Conservation (phyloP, 2,797 vertebrate genomes). For the Rachycentron canadum region DNA sequence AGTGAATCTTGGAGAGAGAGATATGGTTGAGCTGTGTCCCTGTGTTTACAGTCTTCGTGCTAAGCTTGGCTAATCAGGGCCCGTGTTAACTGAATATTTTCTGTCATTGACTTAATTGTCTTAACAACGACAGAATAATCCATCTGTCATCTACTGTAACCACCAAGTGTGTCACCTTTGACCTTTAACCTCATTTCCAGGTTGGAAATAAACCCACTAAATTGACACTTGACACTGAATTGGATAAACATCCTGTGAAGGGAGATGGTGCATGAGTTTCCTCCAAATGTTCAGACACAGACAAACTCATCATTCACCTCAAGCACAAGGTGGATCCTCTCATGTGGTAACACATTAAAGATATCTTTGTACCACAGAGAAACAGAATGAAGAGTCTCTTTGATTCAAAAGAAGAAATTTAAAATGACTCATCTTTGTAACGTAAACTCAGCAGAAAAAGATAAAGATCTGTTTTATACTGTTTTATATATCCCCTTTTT, state of each 20-base stretch:
- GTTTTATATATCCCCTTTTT: too few relatives aligned
- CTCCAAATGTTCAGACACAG: background rate
- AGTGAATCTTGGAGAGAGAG: too few relatives aligned
- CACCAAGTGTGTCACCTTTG: background rate
- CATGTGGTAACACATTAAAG: too few relatives aligned
- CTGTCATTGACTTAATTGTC: background rate
- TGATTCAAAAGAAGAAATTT: background rate
- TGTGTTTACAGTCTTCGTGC: too few relatives aligned
- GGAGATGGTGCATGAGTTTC: background rate
- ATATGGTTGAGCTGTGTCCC: too few relatives aligned
- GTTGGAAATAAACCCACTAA: background rate
- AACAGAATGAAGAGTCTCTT: background rate
- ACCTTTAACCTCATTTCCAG: background rate
- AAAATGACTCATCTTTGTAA: background rate
- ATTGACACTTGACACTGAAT: background rate
- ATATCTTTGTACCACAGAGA: too few relatives aligned
- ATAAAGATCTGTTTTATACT: background rate
- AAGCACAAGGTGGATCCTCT: too few relatives aligned
- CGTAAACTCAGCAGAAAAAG: too few relatives aligned
- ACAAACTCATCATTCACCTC: too few relatives aligned
- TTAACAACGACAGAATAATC: background rate
- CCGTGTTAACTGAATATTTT: background rate
- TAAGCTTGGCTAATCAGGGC: too few relatives aligned
- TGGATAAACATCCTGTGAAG: background rate
- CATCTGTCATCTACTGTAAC: too few relatives aligned